phyloP scores from a whole-genome alignment of 2,888 invertebrate genomes.

The Syrphus vitripennis region DNA sequence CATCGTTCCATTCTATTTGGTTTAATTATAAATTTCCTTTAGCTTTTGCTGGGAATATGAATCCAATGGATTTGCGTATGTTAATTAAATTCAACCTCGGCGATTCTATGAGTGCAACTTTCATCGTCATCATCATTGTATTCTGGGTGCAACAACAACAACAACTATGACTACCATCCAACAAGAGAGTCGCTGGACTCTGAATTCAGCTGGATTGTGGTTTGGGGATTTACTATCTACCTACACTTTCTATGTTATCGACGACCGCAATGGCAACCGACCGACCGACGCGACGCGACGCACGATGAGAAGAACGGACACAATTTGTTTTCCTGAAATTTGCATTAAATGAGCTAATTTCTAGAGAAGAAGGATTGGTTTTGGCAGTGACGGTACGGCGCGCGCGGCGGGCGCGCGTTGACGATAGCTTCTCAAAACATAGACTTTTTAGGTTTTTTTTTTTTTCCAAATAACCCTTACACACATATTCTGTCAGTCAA shows the following conservation, averaged over 20 bases:
- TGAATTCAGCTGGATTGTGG: background rate
- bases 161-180: background rate
- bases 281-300: background rate
- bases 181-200: background rate
- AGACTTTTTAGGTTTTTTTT: background rate
- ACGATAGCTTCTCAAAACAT: background rate
- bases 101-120: constrained; percentile 3
- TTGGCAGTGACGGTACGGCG: background rate
- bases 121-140: background rate
- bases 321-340: constrained; percentile 42
- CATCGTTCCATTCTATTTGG: constrained; percentile 11
- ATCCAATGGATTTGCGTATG: constrained; percentile 33
- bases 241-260: background rate
- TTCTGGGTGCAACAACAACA: too few species aligned
- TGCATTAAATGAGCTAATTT: constrained; percentile 55
- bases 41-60: constrained; percentile 17
- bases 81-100: constrained; percentile 50
- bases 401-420: background rate
- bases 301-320: background rate
- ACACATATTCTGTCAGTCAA: background rate
- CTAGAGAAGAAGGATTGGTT: background rate
- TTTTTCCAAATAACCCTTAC: background rate
- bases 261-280: too few species aligned
- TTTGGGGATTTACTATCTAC: background rate
- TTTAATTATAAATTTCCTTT: constrained; percentile 37